Evolutionary conservation across 2,888 invertebrate genomes (phyloP).

Genomic region (Drosophila nr. perissopoda): DNA sequence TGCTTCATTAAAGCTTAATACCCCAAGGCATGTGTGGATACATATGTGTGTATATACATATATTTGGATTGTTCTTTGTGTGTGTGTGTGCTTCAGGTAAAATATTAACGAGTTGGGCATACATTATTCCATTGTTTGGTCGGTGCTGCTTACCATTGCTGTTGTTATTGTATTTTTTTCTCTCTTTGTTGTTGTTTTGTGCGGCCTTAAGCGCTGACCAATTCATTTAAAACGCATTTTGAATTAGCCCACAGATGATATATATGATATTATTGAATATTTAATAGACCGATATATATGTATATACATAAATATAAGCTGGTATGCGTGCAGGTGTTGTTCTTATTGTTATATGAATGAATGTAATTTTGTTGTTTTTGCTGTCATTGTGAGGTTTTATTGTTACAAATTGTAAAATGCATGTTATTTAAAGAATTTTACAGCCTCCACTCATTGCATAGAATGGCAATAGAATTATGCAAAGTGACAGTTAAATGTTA

Average conservation of each 20-base stretch:
- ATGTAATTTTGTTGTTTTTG: neutral
- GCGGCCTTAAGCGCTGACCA: slow-evolving; percentile 35
- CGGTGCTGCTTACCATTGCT: slow-evolving; percentile 20
- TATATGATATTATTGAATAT: slow-evolving; percentile 30
- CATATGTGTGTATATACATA: slow-evolving; percentile 5
- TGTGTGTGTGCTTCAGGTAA: slow-evolving; percentile 51
- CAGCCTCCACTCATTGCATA: slow-evolving; percentile 33
- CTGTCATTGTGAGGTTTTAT: slow-evolving; percentile 26
- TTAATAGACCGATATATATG: slow-evolving; percentile 20
- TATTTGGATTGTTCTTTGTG: slow-evolving; percentile 3
- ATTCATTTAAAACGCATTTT: slow-evolving; percentile 55
- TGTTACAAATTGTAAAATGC: slow-evolving; percentile 53
- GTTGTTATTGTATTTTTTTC: slow-evolving; percentile 3
- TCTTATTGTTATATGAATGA: slow-evolving; percentile 16
- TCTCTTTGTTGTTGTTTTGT: slow-evolving; percentile 6
- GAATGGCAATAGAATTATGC: slow-evolving; percentile 37
- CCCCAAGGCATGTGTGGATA: slow-evolving; percentile 52
- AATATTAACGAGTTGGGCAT: slow-evolving; percentile 59
- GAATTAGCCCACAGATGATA: slow-evolving; percentile 24
- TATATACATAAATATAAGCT: neutral
- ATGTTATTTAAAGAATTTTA: slow-evolving; percentile 51
- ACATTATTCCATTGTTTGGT: slow-evolving; percentile 45
- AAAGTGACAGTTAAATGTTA: slow-evolving; percentile 33
- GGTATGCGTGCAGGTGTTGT: slow-evolving; percentile 24
- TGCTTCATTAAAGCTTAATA: slow-evolving; percentile 80